A percentile compares a stretch with the other conserved stretches of the same genome.
These are phyloP conservation scores for Onchidella celtica DNA, from an alignment of 2,888 invertebrate genomes.

Conservation along the genomic window DNA sequence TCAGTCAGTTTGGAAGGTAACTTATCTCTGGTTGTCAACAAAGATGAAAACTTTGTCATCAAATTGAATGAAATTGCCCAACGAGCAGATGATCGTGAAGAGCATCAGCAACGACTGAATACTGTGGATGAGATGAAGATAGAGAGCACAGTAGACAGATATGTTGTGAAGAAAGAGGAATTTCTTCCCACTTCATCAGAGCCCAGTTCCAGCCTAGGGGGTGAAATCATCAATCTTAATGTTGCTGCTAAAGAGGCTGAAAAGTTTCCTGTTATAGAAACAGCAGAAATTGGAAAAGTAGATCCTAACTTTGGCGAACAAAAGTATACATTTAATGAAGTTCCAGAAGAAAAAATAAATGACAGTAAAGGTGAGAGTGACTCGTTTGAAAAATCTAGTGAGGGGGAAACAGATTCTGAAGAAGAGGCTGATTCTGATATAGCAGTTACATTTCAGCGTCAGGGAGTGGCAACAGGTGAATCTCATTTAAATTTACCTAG, in stretches of 20 bases:
- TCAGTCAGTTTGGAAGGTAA: constrained; percentile 57
- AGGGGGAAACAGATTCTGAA: constrained; percentile 43
- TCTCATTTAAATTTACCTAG: neutral
- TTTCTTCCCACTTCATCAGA: neutral
- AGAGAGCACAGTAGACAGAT: constrained; percentile 27
- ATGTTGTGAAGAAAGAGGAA: constrained; percentile 40
- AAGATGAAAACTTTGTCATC: constrained; percentile 53
- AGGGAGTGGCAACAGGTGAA: neutral
- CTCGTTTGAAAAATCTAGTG: constrained; percentile 41
- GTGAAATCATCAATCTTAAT: constrained; percentile 42
- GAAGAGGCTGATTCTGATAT: constrained; percentile 16
- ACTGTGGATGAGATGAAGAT: constrained; percentile 22
- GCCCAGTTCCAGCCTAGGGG: constrained; percentile 6
- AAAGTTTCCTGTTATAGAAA: constrained; percentile 17
- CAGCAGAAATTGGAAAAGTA: constrained; percentile 13
- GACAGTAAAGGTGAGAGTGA: constrained; percentile 44
- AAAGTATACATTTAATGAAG: constrained; percentile 27
- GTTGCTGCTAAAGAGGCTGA: constrained; percentile 28
- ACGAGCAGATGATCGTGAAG: constrained; percentile 54
- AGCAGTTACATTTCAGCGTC: constrained; percentile 1
- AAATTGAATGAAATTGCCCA: constrained; percentile 57
- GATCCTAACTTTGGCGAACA: constrained; percentile 13
- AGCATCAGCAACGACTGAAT: constrained; percentile 38
- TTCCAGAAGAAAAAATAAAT: constrained; percentile 20
- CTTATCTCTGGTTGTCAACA: constrained; percentile 56